These are phyloP conservation scores for Muntiacus muntjak DNA, from an alignment of 2,113 vertebrate species.

Conservation along the genomic window DNA sequence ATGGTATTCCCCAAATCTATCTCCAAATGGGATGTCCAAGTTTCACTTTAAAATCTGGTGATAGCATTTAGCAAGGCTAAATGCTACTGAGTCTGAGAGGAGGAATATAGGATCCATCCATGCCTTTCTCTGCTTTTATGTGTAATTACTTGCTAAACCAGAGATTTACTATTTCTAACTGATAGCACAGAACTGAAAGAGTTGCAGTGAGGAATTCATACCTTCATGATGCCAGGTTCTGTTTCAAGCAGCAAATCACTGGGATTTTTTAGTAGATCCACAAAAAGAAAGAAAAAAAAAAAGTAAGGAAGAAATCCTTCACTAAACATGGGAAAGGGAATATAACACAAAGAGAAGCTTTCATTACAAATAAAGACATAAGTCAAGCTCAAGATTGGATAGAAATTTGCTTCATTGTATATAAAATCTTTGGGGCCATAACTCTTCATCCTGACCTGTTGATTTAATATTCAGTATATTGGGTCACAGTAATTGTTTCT, in stretches of 20 bases:
- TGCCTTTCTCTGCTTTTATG: background rate
- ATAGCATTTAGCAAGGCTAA: background rate
- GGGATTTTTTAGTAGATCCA: background rate
- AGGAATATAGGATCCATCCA: background rate
- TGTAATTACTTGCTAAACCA: background rate
- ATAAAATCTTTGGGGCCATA: background rate
- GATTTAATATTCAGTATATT: background rate
- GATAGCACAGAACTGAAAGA: background rate
- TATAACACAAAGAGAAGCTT: conserved; percentile 4
- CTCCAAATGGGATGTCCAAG: background rate
- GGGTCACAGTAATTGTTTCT: background rate
- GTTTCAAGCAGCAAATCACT: conserved; percentile 29
- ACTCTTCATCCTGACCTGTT: background rate
- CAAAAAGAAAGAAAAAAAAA: background rate
- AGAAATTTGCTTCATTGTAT: background rate
- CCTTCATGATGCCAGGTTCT: background rate
- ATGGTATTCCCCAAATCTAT: background rate
- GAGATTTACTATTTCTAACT: background rate
- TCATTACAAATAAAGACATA: background rate
- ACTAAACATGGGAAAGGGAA: background rate
- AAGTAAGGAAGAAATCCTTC: background rate
- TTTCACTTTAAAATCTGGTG: background rate
- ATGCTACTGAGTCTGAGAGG: background rate
- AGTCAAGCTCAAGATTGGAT: background rate
- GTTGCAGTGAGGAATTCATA: background rate